These are phyloP conservation scores for Neofelis nebulosa DNA, from an alignment of 2,113 vertebrate genomes.

Conservation along the genomic window DNA sequence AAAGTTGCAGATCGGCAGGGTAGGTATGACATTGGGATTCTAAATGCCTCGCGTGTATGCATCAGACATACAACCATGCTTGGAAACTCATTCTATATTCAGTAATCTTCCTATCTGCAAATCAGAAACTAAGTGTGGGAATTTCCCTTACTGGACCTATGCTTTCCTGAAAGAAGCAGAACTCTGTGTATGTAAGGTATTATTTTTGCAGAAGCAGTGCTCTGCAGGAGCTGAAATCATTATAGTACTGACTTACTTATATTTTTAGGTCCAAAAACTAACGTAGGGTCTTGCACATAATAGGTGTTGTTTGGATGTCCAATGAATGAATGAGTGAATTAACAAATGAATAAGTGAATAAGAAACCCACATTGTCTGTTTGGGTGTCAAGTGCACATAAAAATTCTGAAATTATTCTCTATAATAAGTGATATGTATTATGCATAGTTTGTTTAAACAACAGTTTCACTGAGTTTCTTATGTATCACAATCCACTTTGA, in stretches of 20 bases:
- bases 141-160: neutral
- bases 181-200: neutral
- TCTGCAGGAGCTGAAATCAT: neutral
- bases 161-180: neutral
- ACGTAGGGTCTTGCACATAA: neutral
- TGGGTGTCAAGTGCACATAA: slow-evolving; percentile 5
- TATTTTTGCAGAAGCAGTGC: neutral
- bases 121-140: neutral
- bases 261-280: neutral
- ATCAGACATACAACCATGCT: neutral
- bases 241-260: neutral
- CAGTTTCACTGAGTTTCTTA: neutral
- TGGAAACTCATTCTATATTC: neutral
- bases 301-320: neutral
- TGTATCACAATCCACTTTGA: slow-evolving; percentile 36
- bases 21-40: too few species aligned
- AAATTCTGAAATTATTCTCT: neutral
- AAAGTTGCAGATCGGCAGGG: neutral
- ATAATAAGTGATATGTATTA: neutral
- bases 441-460: neutral
- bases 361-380: neutral
- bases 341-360: neutral
- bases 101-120: neutral
- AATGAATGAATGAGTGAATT: neutral
- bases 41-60: neutral